Percentiles rank a stretch among this genome's conserved stretches.
Conservation (phyloP, 1,140 invertebrate genomes). For the Subanguina moxae region DNA sequence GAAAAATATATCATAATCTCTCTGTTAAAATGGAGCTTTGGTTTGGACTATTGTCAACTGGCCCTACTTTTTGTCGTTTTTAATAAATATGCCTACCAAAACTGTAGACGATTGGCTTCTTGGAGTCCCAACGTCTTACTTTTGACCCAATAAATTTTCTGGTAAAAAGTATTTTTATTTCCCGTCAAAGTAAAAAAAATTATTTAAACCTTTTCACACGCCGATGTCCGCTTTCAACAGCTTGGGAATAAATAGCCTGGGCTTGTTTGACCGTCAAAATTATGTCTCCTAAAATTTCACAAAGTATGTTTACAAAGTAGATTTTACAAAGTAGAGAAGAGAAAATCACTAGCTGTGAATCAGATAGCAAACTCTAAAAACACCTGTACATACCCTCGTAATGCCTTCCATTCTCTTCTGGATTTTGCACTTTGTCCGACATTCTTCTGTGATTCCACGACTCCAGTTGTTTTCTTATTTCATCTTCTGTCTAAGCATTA, state of each 20-base stretch:
- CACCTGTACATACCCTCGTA: too few relatives aligned
- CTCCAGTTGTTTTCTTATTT: slow-evolving; percentile 1
- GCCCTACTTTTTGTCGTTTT: too few relatives aligned
- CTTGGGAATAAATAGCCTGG: slow-evolving; percentile 42
- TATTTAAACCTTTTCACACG: slow-evolving; percentile 3
- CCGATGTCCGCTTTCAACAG: slow-evolving; percentile 21
- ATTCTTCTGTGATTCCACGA: slow-evolving; percentile 11
- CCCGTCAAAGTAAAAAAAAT: neutral
- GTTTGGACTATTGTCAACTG: too few relatives aligned
- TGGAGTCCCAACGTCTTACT: slow-evolving; percentile 56
- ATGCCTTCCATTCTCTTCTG: slow-evolving; percentile 53
- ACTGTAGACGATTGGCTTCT: slow-evolving; percentile 56
- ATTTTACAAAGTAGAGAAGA: too few relatives aligned
- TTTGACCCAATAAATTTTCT: slow-evolving; percentile 59
- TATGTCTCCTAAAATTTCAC: slow-evolving; percentile 54
- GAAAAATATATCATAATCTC: too few relatives aligned
- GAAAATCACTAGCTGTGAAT: too few relatives aligned
- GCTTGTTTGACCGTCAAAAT: slow-evolving; percentile 56
- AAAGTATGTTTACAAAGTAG: slow-evolving; percentile 14
- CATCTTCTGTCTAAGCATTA: neutral
- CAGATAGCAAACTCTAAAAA: too few relatives aligned
- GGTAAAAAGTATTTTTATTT: slow-evolving; percentile 44
- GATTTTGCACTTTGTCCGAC: slow-evolving; percentile 16
- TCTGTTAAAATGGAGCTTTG: too few relatives aligned
- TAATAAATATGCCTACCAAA: slow-evolving; percentile 45